These are phyloP conservation scores for Brachymystax lenok DNA, from an alignment of 2,797 vertebrate species.

Conservation along the genomic window DNA sequence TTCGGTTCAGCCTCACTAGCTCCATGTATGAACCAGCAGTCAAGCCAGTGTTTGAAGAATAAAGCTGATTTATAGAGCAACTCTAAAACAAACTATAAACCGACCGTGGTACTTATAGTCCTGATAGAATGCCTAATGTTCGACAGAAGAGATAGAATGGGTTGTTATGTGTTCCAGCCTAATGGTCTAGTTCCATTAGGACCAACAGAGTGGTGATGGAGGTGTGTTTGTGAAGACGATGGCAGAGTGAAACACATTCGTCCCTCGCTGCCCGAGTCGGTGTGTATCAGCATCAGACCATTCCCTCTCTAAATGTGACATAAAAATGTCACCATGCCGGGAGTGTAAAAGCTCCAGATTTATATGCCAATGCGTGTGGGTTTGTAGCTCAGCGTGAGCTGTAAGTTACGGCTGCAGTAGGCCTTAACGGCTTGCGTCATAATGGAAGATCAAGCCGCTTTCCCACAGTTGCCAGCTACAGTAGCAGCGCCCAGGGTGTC, in stretches of 20 bases:
- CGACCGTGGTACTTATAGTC: neutral
- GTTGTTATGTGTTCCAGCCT: neutral
- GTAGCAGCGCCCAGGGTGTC: conserved; percentile 18
- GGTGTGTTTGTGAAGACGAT: conserved; percentile 23
- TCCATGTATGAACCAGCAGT: neutral
- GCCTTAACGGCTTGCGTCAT: conserved; percentile 21
- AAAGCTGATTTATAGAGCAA: neutral
- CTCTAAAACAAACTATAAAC: neutral
- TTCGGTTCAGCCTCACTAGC: neutral
- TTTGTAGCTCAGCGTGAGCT: neutral
- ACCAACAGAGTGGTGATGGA: neutral
- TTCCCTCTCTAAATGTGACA: conserved; percentile 28
- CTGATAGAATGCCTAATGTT: neutral
- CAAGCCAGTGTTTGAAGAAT: neutral
- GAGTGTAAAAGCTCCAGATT: conserved; percentile 18
- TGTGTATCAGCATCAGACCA: conserved; percentile 13
- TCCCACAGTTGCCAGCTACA: conserved; percentile 14
- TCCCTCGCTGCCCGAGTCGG: neutral
- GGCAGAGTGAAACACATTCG: neutral
- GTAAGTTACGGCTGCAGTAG: conserved; percentile 26
- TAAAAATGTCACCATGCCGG: conserved; percentile 36
- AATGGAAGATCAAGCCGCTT: conserved; percentile 31
- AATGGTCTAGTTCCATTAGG: conserved; percentile 1
- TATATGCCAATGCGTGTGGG: conserved; percentile 5
- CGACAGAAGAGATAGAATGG: neutral